Evolutionary conservation across 2,797 vertebrate species (phyloP).

Genomic region (Hirundo rustica): DNA sequence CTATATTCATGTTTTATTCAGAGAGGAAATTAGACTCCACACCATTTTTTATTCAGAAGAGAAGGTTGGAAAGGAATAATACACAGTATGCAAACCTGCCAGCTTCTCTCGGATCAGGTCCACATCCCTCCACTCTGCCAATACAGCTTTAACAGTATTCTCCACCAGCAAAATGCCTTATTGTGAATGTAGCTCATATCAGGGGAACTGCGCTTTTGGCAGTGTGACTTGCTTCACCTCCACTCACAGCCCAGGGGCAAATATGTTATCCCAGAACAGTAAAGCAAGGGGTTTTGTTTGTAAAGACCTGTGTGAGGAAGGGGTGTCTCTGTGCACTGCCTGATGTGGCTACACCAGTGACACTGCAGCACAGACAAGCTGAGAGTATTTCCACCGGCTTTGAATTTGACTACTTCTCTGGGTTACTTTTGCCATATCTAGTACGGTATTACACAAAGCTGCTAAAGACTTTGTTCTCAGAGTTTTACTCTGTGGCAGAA

Average conservation of each 20-base stretch:
- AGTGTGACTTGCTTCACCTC: background rate
- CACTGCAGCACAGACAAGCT: background rate
- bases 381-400: background rate
- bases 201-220: background rate
- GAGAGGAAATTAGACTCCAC: slow-evolving; percentile 62
- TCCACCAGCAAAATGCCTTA: background rate
- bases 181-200: background rate
- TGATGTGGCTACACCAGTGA: background rate
- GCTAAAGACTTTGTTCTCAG: background rate
- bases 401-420: background rate
- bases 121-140: slow-evolving; percentile 20
- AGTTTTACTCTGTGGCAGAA: background rate
- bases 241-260: background rate
- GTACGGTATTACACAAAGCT: background rate
- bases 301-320: background rate
- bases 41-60: slow-evolving; percentile 70
- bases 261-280: background rate
- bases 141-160: background rate
- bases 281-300: background rate
- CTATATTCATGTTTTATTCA: slow-evolving; percentile 73
- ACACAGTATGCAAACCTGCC: slow-evolving; percentile 49
- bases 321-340: background rate
- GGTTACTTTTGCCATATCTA: background rate
- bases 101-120: slow-evolving; percentile 30
- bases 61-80: slow-evolving; percentile 57